Conservation (phyloP, 2,113 vertebrate genomes). For the Triplophysa rosa region DNA sequence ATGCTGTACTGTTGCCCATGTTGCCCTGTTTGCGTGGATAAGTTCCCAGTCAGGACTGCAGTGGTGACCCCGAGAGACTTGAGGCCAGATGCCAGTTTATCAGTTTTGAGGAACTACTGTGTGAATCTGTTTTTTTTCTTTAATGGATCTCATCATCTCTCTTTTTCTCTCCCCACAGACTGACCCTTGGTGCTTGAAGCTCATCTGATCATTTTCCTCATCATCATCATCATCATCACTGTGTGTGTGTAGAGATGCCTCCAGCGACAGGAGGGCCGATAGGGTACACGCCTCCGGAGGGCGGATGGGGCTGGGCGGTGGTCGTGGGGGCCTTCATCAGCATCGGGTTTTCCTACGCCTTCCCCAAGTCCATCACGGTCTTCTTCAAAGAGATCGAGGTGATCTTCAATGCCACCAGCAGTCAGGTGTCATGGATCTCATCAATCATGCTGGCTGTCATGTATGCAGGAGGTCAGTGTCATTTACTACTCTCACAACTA, state of each 20-base stretch:
- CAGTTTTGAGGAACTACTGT: not conserved
- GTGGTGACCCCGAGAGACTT: not conserved
- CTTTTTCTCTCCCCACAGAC: constrained; percentile 20
- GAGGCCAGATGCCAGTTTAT: too few relatives aligned
- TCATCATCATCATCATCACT: not conserved
- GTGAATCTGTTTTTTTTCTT: not conserved
- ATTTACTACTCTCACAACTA: constrained; percentile 1
- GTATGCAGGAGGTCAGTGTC: constrained; percentile 87
- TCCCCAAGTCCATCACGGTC: constrained; percentile 96
- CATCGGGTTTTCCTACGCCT: constrained; percentile 97
- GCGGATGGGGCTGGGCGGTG: constrained; percentile 97
- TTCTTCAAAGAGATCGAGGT: constrained; percentile 97
- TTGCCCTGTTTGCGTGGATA: not conserved
- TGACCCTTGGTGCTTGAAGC: constrained; percentile 2
- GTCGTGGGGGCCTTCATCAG: constrained; percentile 92
- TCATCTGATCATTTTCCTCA: constrained; percentile 1
- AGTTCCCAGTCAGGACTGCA: not conserved
- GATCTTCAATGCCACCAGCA: constrained; percentile 88
- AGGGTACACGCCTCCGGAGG: constrained; percentile 91
- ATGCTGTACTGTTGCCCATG: not conserved
- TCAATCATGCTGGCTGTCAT: constrained; percentile 98
- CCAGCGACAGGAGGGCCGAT: constrained; percentile 80
- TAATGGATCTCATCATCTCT: not conserved
- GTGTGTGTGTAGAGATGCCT: constrained; percentile 74
- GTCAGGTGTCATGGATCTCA: constrained; percentile 95